Evolutionary conservation across 2,888 invertebrate genomes (phyloP).

Genomic region (Ophonus ardosiacus): DNA sequence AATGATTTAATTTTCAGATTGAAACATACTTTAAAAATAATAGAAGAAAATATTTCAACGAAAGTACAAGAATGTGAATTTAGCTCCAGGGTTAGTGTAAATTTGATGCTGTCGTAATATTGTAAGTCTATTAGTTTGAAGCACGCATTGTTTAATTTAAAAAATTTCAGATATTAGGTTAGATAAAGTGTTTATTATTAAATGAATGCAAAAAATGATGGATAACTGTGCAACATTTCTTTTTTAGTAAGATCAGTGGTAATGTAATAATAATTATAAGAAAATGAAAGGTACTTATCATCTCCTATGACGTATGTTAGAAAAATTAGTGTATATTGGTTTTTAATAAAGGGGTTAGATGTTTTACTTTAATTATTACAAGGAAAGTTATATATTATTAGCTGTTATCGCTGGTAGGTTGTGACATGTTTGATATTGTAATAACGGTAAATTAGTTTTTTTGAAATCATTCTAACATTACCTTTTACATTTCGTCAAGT

Average conservation of each 20-base stretch:
- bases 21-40: not conserved
- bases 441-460: not conserved
- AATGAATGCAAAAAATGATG: not conserved
- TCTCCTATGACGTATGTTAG: not conserved
- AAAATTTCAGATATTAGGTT: not conserved
- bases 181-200: constrained; percentile 20
- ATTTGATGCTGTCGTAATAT: too few relatives aligned
- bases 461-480: not conserved
- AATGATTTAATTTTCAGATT: not conserved
- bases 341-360: not conserved
- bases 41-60: not conserved
- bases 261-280: constrained; percentile 7
- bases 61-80: too few relatives aligned
- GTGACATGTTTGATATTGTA: too few relatives aligned
- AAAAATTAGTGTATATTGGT: not conserved
- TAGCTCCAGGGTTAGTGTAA: too few relatives aligned
- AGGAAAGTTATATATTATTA: too few relatives aligned
- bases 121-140: not conserved
- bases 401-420: too few relatives aligned
- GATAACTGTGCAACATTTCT: not conserved
- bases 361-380: not conserved
- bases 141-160: not conserved
- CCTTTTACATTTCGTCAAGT: not conserved
- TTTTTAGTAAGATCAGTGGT: not conserved
- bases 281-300: not conserved